These are phyloP conservation scores for Empis stercorea DNA, from an alignment of 2,888 invertebrate species.

Conservation along the genomic window DNA sequence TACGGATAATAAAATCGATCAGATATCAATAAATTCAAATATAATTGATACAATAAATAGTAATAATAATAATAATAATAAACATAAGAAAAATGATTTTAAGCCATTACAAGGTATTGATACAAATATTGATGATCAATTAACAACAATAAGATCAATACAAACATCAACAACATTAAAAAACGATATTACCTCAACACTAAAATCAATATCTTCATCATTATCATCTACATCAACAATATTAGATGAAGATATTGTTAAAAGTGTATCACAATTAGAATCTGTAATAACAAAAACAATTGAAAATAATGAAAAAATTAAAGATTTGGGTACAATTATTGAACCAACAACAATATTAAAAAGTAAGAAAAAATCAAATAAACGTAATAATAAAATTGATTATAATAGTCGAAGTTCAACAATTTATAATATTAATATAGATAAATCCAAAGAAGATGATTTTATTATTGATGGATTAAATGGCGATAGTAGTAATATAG, in stretches of 20 bases:
- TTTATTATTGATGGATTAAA: not conserved
- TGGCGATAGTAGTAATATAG: not conserved
- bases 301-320: conserved; percentile 35
- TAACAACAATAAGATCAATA: not conserved
- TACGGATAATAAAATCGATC: conserved; percentile 13
- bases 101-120: conserved; percentile 12
- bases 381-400: no score
- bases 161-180: not conserved
- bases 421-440: no score
- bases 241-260: conserved; percentile 30
- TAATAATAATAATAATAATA: conserved; percentile 9
- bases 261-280: conserved; percentile 33
- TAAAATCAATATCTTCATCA: not conserved
- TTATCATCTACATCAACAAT: not conserved
- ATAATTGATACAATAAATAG: conserved; percentile 12
- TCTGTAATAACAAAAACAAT: conserved; percentile 36
- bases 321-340: conserved; percentile 24
- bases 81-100: conserved; percentile 18
- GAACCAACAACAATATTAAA: conserved; percentile 6
- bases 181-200: not conserved
- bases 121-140: not conserved
- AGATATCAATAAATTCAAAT: conserved; percentile 13
- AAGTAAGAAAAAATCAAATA: not conserved
- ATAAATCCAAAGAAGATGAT: not conserved
- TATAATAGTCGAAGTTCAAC: no score